Evolutionary conservation across 1,140 invertebrate genomes (phyloP).

Genomic region (Whitmania pigra): DNA sequence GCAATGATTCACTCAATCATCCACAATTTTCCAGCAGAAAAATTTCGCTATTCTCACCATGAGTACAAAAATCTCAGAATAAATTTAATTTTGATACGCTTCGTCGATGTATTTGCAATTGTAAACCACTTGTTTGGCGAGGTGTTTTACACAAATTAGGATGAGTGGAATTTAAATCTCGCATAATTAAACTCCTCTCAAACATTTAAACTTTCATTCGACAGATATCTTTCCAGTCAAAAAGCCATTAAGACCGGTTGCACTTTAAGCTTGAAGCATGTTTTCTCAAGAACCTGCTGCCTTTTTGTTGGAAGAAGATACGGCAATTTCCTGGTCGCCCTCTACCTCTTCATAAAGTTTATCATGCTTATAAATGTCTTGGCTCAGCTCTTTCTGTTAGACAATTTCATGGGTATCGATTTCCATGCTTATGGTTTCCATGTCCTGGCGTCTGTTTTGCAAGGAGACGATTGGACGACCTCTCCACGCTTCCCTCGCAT

Average conservation of each 20-base stretch:
- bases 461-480: constrained; percentile 40
- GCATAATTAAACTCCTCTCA: background rate
- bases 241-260: constrained; percentile 10
- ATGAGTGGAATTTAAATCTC: background rate
- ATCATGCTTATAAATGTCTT: constrained; percentile 46
- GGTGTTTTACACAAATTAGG: constrained; percentile 14
- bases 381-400: constrained; percentile 45
- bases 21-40: too few relatives aligned
- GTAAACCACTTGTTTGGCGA: constrained; percentile 4
- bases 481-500: constrained; percentile 32
- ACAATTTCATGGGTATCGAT: constrained; percentile 45
- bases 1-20: too few relatives aligned
- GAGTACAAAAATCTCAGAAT: too few relatives aligned
- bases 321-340: constrained; percentile 43
- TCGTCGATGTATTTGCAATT: too few relatives aligned
- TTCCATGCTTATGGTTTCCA: constrained; percentile 45
- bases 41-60: too few relatives aligned
- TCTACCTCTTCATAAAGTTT: constrained; percentile 47
- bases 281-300: constrained; percentile 17
- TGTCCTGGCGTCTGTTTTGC: constrained; percentile 35
- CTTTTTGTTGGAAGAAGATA: constrained; percentile 40
- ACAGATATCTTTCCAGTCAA: constrained; percentile 18
- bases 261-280: constrained; percentile 18
- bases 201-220: background rate
- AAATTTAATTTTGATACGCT: too few relatives aligned